These are phyloP conservation scores for Stichodactyla helianthus DNA, from an alignment of 64 coral and sea anemone species.

Conservation along the genomic window DNA sequence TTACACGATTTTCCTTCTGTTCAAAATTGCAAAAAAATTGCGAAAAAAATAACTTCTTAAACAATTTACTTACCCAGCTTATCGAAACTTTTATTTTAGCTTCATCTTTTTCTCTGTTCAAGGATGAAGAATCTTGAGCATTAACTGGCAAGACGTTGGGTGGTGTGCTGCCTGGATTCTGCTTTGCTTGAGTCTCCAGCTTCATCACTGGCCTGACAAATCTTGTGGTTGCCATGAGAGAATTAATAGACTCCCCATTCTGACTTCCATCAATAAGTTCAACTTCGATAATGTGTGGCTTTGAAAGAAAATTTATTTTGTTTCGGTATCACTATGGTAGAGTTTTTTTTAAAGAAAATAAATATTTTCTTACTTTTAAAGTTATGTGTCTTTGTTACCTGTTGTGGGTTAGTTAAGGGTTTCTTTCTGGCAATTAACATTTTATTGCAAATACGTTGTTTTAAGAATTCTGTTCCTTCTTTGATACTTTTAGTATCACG, in stretches of 20 bases:
- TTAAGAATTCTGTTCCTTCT: conserved; percentile 34
- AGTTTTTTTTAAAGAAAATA: too few relatives aligned
- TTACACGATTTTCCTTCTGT: too few relatives aligned
- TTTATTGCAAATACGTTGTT: conserved; percentile 24
- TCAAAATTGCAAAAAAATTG: neutral
- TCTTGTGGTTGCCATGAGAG: conserved; percentile 28
- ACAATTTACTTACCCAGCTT: neutral
- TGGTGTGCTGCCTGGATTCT: neutral
- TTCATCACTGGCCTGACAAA: conserved; percentile 16
- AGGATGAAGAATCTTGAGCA: neutral
- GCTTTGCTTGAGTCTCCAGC: neutral
- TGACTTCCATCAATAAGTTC: conserved; percentile 18
- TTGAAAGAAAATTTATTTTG: neutral
- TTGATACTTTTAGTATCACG: neutral
- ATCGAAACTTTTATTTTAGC: neutral
- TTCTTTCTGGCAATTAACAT: conserved; percentile 27
- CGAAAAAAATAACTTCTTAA: neutral
- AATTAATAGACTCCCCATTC: neutral
- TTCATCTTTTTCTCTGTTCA: neutral
- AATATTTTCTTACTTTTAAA: neutral
- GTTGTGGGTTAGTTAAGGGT: neutral
- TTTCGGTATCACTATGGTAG: neutral
- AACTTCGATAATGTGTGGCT: conserved; percentile 51
- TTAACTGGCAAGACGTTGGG: neutral
- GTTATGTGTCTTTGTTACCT: neutral